Conservation (phyloP, 2,113 vertebrate genomes). For the Motacilla alba region DNA sequence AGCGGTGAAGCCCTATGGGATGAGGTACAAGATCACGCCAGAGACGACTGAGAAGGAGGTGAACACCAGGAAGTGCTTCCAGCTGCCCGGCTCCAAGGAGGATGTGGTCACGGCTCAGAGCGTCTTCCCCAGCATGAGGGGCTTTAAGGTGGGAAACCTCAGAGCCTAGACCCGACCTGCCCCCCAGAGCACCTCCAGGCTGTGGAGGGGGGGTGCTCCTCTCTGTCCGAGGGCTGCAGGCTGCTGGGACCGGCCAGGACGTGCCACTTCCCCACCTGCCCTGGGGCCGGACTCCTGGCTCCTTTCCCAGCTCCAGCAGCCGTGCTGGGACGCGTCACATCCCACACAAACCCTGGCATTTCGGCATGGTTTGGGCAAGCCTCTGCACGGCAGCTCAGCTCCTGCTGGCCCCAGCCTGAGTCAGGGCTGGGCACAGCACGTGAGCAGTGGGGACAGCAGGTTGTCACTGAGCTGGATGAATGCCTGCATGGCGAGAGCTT, state of each 20-base stretch:
- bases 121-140: conserved; percentile 64
- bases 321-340: background rate
- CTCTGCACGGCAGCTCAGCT: background rate
- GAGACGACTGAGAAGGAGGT: conserved; percentile 77
- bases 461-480: background rate
- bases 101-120: conserved; percentile 64
- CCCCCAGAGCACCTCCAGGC: background rate
- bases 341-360: background rate
- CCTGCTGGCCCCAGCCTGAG: accelerated
- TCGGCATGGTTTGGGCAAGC: background rate
- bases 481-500: background rate
- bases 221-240: background rate
- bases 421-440: background rate
- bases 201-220: background rate
- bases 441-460: background rate
- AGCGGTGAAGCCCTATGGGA: conserved; percentile 56
- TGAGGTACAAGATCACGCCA: conserved; percentile 75
- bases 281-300: background rate
- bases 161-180: accelerated
- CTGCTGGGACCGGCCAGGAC: background rate
- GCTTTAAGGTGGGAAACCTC: conserved; percentile 72
- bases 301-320: background rate
- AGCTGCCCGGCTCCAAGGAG: conserved; percentile 76
- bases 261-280: background rate
- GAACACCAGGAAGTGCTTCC: conserved; percentile 80